A percentile compares a stretch with the other conserved stretches of the same genome.
Conservation (phyloP, 2,113 vertebrate species). For the Corythoichthys intestinalis region DNA sequence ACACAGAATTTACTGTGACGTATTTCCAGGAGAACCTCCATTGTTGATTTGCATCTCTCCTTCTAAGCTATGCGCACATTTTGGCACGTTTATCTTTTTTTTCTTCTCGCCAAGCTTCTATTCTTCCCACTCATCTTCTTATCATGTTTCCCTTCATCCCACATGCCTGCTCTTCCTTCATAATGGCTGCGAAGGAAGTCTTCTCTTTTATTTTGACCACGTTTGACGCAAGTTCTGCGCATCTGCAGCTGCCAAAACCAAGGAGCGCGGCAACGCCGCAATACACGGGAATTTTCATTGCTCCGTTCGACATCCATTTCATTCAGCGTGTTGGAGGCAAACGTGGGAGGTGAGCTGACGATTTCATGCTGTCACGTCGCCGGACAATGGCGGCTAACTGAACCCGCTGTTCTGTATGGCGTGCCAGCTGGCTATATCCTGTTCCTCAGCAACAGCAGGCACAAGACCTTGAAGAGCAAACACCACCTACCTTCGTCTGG, state of each 20-base stretch:
- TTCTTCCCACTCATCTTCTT: conserved; percentile 3
- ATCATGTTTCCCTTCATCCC: neutral
- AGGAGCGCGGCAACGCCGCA: neutral
- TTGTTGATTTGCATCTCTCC: neutral
- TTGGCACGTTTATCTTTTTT: neutral
- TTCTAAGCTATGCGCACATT: neutral
- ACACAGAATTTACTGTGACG: too few species aligned
- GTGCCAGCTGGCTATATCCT: conserved; percentile 1
- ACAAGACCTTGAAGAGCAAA: neutral
- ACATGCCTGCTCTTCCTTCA: neutral
- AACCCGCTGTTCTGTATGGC: neutral
- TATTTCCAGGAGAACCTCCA: too few species aligned
- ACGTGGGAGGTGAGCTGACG: neutral
- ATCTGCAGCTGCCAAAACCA: conserved; percentile 1
- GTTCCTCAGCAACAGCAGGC: neutral
- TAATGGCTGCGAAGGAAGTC: neutral
- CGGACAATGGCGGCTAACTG: neutral
- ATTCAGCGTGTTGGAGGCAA: neutral
- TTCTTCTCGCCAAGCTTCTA: neutral
- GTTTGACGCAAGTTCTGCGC: neutral
- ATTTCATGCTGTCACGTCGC: neutral
- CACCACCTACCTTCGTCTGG: neutral
- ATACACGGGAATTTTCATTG: neutral
- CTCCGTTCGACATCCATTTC: neutral
- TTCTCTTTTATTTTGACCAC: neutral